Conservation (phyloP, 64 coral and sea anemone genomes). For the Actinia equina region DNA sequence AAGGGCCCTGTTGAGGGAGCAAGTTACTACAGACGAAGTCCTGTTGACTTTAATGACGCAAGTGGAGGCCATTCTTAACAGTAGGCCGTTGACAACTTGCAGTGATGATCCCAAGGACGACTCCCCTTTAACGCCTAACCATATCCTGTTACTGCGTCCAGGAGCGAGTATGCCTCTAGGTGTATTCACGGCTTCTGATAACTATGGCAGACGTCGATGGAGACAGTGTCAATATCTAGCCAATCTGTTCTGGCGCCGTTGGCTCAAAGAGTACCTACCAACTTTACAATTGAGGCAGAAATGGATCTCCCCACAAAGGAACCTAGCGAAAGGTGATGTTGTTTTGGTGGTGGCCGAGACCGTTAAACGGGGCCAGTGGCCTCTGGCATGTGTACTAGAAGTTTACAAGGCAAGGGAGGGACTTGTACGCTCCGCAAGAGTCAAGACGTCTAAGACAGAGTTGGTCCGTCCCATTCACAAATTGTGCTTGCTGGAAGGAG, state of each 20-base stretch:
- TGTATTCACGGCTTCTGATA: not conserved
- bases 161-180: not conserved
- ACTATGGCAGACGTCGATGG: constrained; percentile 11
- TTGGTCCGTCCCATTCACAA: constrained; percentile 1
- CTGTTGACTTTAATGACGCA: constrained; percentile 12
- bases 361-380: constrained; percentile 22
- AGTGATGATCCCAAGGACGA: not conserved
- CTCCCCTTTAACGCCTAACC: not conserved
- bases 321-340: constrained; percentile 15
- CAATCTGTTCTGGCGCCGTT: constrained; percentile 34
- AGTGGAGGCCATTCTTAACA: constrained; percentile 30
- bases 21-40: not conserved
- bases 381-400: constrained; percentile 17
- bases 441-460: not conserved
- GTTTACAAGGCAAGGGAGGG: constrained; percentile 14
- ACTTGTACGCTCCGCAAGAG: not conserved
- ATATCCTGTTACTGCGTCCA: not conserved
- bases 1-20: constrained; percentile 18
- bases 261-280: constrained; percentile 40
- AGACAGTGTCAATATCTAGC: constrained; percentile 19
- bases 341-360: constrained; percentile 24
- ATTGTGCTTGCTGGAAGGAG: constrained; percentile 15
- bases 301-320: constrained; percentile 13
- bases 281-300: constrained; percentile 33
- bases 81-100: not conserved